A percentile compares a stretch with the other conserved stretches of the same genome.
Evolutionary conservation across 2,113 vertebrate genomes (phyloP).

Genomic region (Chionomys nivalis): DNA sequence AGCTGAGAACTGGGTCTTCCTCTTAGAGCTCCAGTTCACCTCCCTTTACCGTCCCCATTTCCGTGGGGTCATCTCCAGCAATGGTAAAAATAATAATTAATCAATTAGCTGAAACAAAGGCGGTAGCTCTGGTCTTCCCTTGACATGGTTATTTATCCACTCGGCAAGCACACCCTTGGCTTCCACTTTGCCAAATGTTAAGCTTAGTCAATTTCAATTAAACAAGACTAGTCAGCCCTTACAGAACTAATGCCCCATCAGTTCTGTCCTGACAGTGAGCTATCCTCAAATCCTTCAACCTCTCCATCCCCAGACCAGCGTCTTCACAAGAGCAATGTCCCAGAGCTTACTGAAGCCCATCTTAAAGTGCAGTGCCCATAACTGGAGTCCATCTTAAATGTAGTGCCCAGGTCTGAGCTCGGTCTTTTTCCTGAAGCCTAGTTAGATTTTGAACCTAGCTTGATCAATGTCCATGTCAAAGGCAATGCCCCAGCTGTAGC

Average conservation of each 20-base stretch:
- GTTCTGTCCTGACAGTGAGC: background rate
- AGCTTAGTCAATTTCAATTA: background rate
- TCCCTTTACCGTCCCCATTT: background rate
- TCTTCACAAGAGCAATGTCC: background rate
- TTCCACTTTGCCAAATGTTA: background rate
- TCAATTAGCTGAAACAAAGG: background rate
- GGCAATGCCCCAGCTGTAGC: constrained; percentile 49
- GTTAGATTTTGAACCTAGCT: constrained; percentile 28
- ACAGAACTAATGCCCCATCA: background rate
- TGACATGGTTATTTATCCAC: background rate
- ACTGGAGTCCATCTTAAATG: background rate
- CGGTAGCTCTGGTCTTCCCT: background rate
- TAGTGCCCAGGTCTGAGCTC: background rate
- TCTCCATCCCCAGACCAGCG: background rate
- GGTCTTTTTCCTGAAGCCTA: constrained; percentile 31
- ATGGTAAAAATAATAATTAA: background rate
- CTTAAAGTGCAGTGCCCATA: background rate
- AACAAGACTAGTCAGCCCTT: background rate
- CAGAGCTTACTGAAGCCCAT: background rate
- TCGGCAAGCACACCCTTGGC: constrained; percentile 2
- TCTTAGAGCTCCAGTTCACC: background rate
- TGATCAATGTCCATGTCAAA: constrained; percentile 22
- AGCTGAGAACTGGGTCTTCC: background rate
- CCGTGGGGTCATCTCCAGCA: background rate
- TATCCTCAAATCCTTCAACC: background rate